These are phyloP conservation scores for Pinctada fucata DNA, from an alignment of 2,888 invertebrate genomes.

Conservation along the genomic window DNA sequence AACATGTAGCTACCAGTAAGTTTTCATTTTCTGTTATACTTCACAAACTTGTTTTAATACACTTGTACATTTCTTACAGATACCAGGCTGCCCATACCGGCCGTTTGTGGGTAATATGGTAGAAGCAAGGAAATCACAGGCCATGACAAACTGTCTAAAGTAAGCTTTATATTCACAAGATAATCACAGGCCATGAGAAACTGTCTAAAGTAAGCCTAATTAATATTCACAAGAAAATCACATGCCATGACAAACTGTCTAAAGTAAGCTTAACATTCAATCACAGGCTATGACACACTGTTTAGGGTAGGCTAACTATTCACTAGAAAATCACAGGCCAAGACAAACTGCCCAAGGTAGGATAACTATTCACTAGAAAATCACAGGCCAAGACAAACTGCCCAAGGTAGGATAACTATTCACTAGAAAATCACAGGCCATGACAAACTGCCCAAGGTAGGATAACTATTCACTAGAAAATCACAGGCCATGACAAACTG, in stretches of 20 bases:
- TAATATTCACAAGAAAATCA: constrained; percentile 37
- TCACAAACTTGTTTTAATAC: no score
- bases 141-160: constrained; percentile 63
- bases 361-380: background rate
- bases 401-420: constrained; percentile 49
- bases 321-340: constrained; percentile 56
- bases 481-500: no score
- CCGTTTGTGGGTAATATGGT: constrained; percentile 67
- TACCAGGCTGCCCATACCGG: constrained; percentile 63
- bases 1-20: no score
- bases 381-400: constrained; percentile 55
- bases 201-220: no score
- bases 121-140: constrained; percentile 58
- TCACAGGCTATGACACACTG: no score
- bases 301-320: no score
- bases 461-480: no score
- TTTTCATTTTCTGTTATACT: no score
- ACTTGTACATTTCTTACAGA: constrained; percentile 42
- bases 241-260: constrained; percentile 64
- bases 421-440: constrained; percentile 56
- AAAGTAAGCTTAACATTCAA: constrained; percentile 43
- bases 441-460: constrained; percentile 62
- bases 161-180: constrained; percentile 26
- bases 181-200: no score
- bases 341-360: constrained; percentile 61